A percentile compares a stretch with the other conserved stretches of the same genome.
Conservation (phyloP, 2,113 vertebrate genomes). For the Bagarius yarrelli region DNA sequence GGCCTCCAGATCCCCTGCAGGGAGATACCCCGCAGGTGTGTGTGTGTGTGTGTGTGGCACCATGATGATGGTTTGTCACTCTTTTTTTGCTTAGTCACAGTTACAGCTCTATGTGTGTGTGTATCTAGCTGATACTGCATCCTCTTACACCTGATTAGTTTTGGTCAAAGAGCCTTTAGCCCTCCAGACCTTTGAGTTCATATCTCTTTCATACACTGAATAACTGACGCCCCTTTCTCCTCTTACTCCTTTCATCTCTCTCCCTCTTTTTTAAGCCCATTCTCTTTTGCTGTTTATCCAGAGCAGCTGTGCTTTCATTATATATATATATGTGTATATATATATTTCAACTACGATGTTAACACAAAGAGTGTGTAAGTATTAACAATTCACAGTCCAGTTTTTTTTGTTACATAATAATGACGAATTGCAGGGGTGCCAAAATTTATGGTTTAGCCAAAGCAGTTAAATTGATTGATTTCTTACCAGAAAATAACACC, state of each 20-base stretch:
- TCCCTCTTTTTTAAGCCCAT: conserved; percentile 29
- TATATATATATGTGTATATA: not conserved
- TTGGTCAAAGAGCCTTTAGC: conserved; percentile 57
- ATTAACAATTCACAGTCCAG: not conserved
- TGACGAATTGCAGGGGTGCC: not conserved
- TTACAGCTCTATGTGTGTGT: conserved; percentile 50
- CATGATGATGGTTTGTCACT: conserved; percentile 55
- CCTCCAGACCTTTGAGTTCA: conserved; percentile 57
- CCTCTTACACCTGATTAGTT: conserved; percentile 67
- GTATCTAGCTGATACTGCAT: conserved; percentile 63
- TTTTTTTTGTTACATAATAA: not conserved
- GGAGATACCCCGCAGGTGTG: conserved; percentile 1
- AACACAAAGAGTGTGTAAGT: not conserved
- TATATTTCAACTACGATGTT: not conserved
- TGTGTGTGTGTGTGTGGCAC: conserved; percentile 40
- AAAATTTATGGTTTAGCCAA: not conserved
- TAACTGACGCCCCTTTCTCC: conserved; percentile 60
- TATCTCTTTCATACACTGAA: conserved; percentile 63
- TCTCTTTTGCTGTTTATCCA: conserved; percentile 60
- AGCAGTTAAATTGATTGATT: not conserved
- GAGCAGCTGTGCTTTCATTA: conserved; percentile 60
- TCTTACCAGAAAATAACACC: not conserved
- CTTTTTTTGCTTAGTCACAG: conserved; percentile 48
- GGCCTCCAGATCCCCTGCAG: conserved; percentile 22
- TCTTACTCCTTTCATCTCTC: conserved; percentile 50